Base-by-base conservation (phyloP, 2,113 vertebrate genomes). In the Donacobius atricapilla region DNA sequence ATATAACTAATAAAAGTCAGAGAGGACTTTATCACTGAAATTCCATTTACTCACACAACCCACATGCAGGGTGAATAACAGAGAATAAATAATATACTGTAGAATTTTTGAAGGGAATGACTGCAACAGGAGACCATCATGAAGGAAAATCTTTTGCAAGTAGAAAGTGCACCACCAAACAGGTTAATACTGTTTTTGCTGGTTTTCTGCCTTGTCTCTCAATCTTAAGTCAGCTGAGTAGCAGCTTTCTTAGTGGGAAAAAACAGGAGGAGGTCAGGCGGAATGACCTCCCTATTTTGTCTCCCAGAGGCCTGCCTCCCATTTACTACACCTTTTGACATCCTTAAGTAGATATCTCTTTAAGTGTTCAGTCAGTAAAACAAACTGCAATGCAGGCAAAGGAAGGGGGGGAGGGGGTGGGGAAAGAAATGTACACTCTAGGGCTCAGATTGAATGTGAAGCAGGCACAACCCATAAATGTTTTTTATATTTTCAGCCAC, bases 291-390 rank as follows among this genome's bases (percentile, higher is more conserved):
- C 87, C 64, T 69, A 42, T 95, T 95, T 80, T 42, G 70, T 93
- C 93, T 96, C 92, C 91, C 80, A 40, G 45, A 92, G 80, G 94
- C 92, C 90, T 89, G 84, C 81, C 97, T 98, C 97, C 97, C 97
- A 97, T 96, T 98, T 98, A 92, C 98, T 94, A 97, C 97, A 97
- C 98, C 97, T 98, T 98, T 96, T 98, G 98, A 98, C 98, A 98
- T 98, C 97, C 97, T 98, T 98, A 98, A 98, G 97, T 97, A 98
- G 98, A 98, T 98, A 97, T 97, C 96, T 98, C 97, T 98, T 98
- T 97, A 98, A 97, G 94, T 87, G 95, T 98, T 98, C 96, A 97
- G 98, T 97, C 98, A 94, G 96, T 94, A 88, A 97, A 98, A 97
- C 91, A 97, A 97, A 97, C 97, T 96, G 90, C 93, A 92, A 92